A percentile compares a stretch with the other conserved stretches of the same genome.
Evolutionary conservation across 2,888 invertebrate genomes (phyloP).

Genomic region (Tipula lateralis): DNA sequence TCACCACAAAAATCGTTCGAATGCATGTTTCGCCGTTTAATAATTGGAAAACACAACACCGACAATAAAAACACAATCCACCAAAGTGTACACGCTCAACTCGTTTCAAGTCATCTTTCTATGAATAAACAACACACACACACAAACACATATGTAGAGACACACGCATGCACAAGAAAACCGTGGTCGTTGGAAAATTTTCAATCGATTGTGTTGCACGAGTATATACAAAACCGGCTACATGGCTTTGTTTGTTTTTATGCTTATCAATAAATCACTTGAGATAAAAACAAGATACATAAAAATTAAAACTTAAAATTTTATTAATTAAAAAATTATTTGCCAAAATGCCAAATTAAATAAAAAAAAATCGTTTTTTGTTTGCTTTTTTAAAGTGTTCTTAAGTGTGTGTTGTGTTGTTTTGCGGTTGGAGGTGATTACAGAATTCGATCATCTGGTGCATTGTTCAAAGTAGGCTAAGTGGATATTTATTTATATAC

Average conservation of each 20-base stretch:
- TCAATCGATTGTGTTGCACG: background rate
- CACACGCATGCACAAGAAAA: no score
- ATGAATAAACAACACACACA: background rate
- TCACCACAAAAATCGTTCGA: background rate
- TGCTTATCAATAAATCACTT: constrained; percentile 14
- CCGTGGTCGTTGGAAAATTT: background rate
- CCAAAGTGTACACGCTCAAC: background rate
- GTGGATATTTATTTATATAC: background rate
- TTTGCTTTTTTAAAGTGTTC: background rate
- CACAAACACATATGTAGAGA: background rate
- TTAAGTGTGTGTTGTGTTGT: background rate
- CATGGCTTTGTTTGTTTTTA: background rate
- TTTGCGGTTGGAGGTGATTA: background rate
- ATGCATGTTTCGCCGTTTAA: background rate
- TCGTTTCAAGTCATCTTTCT: background rate
- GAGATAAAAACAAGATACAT: background rate
- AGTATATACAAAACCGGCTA: background rate
- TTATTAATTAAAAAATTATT: background rate
- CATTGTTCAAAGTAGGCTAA: background rate
- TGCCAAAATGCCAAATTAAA: constrained; percentile 1
- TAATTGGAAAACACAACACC: background rate
- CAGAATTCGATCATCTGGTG: background rate
- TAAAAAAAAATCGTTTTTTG: background rate
- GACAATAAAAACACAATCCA: background rate
- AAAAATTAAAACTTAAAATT: background rate